Percentiles rank a stretch among this genome's conserved stretches.
Evolutionary conservation across 2,113 vertebrate genomes (phyloP).

Genomic region (Athene cunicularia): DNA sequence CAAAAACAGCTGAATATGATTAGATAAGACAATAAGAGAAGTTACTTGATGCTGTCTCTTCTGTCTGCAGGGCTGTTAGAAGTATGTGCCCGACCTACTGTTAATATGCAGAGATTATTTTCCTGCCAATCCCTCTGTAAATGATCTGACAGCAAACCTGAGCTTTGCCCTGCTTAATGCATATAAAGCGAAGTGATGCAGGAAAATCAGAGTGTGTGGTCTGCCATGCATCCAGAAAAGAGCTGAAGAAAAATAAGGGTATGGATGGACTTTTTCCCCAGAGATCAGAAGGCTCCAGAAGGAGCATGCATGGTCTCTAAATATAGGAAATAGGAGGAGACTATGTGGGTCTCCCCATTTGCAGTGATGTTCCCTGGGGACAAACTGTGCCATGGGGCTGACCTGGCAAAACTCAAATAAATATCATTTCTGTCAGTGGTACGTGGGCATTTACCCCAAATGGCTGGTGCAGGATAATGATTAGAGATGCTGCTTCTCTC

Average conservation of each 20-base stretch:
- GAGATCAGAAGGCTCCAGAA: background rate
- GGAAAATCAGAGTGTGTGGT: background rate
- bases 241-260: background rate
- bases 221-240: background rate
- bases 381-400: background rate
- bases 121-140: background rate
- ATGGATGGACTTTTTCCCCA: background rate
- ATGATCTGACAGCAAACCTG: background rate
- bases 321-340: background rate
- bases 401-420: background rate
- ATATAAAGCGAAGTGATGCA: background rate
- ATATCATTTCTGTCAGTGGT: accelerated
- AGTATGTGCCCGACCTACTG: background rate
- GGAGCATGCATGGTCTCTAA: accelerated
- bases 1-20: background rate
- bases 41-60: background rate
- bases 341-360: background rate
- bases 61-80: background rate
- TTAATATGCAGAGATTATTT: background rate
- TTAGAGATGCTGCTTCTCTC: background rate
- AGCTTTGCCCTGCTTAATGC: background rate
- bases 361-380: background rate
- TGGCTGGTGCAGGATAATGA: too few species aligned
- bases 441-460: background rate
- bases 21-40: background rate